phyloP scores from a whole-genome alignment of 2,888 invertebrate genomes.

The Hypena proboscidalis region DNA sequence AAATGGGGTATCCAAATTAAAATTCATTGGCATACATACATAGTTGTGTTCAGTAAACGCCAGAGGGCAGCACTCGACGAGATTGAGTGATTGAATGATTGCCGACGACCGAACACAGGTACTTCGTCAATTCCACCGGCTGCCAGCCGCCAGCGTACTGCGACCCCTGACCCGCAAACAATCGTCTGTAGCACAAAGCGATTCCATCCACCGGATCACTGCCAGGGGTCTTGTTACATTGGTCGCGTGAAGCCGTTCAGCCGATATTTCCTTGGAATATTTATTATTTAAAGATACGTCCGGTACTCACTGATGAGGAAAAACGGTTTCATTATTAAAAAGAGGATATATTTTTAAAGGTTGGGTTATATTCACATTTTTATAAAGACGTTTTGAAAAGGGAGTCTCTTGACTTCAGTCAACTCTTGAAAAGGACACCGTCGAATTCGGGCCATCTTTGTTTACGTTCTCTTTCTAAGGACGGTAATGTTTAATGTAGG shows the following conservation, averaged over 20 bases:
- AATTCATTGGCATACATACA: constrained; percentile 4
- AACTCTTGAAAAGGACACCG: too few relatives aligned
- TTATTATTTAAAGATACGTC: constrained; percentile 35
- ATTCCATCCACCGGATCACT: neutral
- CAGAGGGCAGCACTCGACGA: constrained; percentile 10
- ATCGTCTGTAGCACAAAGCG: constrained; percentile 1
- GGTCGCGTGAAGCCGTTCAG: constrained; percentile 16
- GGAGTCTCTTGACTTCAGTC: too few relatives aligned
- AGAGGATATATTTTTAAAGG: too few relatives aligned
- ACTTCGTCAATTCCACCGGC: constrained; percentile 27
- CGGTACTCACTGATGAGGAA: constrained; percentile 23
- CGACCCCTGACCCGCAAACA: constrained; percentile 4
- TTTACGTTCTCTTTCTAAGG: too few relatives aligned
- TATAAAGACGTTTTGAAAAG: too few relatives aligned
- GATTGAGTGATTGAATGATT: constrained; percentile 35
- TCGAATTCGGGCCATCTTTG: too few relatives aligned
- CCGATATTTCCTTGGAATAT: constrained; percentile 34
- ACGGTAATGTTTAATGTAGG: too few relatives aligned
- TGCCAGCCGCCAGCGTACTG: neutral
- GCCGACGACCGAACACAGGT: constrained; percentile 26
- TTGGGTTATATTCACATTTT: too few relatives aligned
- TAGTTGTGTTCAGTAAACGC: neutral
- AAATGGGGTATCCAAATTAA: neutral
- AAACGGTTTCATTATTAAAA: constrained; percentile 14
- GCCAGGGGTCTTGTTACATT: constrained; percentile 1